Evolutionary conservation across 2,888 invertebrate genomes (phyloP), one percentile per base, ranked within the genome.

Genomic region (Monochamus alternatus): DNA sequence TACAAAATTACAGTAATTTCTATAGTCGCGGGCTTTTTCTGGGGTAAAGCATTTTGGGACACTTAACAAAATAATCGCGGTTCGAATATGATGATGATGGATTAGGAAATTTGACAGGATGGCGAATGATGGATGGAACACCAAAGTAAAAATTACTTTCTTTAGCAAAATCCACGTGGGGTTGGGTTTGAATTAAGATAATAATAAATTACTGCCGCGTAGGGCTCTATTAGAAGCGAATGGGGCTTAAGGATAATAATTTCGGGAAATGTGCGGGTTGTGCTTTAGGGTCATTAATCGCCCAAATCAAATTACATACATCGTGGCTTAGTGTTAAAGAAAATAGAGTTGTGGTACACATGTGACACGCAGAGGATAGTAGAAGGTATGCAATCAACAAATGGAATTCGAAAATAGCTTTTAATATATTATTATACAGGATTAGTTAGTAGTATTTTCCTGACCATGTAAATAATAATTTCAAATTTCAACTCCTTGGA

Each of bases 11-110:
- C 38, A 38, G 38, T 38, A 38, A 38, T 38, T 38, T 38, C 38
- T 4, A 7, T 2, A 7, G 1, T 38, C 38, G 0, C 38, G 38
- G 7, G 1, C 38, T 38, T 38, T 38, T 7, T 7, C 38, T 7
- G 38, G 38, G 5, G 38, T 2, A 7, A 62, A 47, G 60, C 51
- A 60, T 69, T 60, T 60, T 31, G 47, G 52, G 63, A 71, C 63
- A 63, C 71, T 71, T 71, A 71, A 71, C 71, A 71, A 71, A 71
- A 71, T 71, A 71, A 71, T 69, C 68, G 59, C 59, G 68, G 59
- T 63, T 71, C 63, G 47, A 71, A 52, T 52, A 32, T 30, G 71
- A 52, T 63, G 71, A 71, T 71, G 71, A 71, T 71, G 63, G 71
- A 71, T 71, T 71, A 63, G 63, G 22, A 5, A 63, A 43, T 71